These are phyloP conservation scores for Pardalotus punctatus DNA, from an alignment of 2,113 vertebrate species.

Conservation along the genomic window DNA sequence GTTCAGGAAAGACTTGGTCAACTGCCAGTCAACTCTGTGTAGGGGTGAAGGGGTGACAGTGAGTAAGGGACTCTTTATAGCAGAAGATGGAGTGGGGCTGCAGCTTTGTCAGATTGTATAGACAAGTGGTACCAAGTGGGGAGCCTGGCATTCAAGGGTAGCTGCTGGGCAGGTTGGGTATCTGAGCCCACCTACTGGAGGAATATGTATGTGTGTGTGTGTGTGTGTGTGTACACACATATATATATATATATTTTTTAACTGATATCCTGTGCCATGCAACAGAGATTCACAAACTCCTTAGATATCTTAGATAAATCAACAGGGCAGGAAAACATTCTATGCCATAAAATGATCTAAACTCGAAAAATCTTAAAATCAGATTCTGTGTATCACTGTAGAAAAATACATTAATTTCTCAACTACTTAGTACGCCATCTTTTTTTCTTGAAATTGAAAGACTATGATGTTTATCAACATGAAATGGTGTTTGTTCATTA, in stretches of 20 bases:
- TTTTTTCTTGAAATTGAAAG: constrained; percentile 68
- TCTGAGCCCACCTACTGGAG: neutral
- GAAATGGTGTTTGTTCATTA: constrained; percentile 69
- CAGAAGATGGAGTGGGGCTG: neutral
- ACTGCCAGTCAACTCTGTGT: neutral
- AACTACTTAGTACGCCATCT: constrained; percentile 13
- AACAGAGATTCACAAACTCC: neutral
- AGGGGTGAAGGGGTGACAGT: too few relatives aligned
- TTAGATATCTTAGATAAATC: neutral
- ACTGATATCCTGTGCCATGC: neutral
- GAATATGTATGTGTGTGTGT: too few relatives aligned
- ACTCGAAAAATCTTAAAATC: neutral
- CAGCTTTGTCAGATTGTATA: neutral
- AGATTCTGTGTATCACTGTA: neutral
- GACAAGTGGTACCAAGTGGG: rapidly evolving
- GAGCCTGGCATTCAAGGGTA: neutral
- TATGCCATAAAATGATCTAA: neutral
- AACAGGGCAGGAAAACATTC: neutral
- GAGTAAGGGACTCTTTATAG: neutral
- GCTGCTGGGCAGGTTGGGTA: neutral
- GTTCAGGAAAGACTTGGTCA: neutral
- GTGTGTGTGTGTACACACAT: too few relatives aligned
- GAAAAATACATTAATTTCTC: neutral
- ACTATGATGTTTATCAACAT: constrained; percentile 78
- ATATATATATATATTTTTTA: too few relatives aligned